Conservation (phyloP, 1,140 invertebrate species). For the Drosophila yakuba region DNA sequence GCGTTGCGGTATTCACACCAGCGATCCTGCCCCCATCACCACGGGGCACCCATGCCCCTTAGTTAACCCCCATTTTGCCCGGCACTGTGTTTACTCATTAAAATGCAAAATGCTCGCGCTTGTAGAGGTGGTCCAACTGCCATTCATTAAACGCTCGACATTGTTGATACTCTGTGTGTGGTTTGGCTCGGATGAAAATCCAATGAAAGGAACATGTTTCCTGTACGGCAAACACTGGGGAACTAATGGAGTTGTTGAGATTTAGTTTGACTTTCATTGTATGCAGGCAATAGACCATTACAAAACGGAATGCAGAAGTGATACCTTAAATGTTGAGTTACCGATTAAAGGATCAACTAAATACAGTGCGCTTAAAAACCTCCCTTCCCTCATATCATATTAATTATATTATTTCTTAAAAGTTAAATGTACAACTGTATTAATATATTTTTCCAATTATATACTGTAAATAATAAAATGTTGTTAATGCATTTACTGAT, state of each 20-base stretch:
- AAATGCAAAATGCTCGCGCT: conserved; percentile 73
- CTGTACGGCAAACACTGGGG: neutral
- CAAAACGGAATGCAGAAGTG: no score
- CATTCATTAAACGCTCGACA: conserved; percentile 47
- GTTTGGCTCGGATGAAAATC: conserved; percentile 23
- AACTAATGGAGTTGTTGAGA: neutral
- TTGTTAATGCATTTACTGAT: neutral
- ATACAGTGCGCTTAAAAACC: no score
- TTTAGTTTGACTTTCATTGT: neutral
- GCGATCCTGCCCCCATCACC: conserved; percentile 16
- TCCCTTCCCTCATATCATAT: no score
- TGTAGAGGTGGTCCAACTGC: conserved; percentile 25
- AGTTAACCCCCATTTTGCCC: neutral
- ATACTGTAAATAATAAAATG: neutral
- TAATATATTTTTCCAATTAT: no score
- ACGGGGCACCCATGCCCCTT: conserved; percentile 17
- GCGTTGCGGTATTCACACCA: conserved; percentile 62
- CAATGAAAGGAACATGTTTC: conserved; percentile 14
- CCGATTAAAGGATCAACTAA: no score
- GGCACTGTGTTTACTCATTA: conserved; percentile 69
- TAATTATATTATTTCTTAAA: no score
- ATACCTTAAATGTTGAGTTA: no score
- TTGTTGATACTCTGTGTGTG: conserved; percentile 34
- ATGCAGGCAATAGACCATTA: neutral
- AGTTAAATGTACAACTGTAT: no score